phyloP scores from a whole-genome alignment of 2,113 vertebrate species.

The Vicugna pacos region DNA sequence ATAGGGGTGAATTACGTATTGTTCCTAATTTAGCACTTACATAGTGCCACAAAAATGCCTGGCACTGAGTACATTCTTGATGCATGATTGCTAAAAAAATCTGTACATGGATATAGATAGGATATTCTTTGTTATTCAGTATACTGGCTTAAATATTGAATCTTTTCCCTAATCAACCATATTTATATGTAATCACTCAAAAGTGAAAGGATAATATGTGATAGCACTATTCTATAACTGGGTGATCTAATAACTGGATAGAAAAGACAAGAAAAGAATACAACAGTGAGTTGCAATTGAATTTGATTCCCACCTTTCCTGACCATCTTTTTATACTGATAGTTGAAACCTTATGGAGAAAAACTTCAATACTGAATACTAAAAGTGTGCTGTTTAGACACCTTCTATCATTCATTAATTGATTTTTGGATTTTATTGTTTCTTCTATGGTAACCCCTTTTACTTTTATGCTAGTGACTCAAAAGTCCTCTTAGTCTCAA shows the following conservation, averaged over 20 bases:
- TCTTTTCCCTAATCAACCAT: not conserved
- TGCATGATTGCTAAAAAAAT: not conserved
- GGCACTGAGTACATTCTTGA: not conserved
- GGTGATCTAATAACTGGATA: not conserved
- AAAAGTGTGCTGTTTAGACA: not conserved
- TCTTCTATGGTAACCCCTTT: not conserved
- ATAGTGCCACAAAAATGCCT: not conserved
- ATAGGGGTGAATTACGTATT: constrained; percentile 13
- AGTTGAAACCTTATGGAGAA: not conserved
- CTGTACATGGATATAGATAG: not conserved
- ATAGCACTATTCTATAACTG: not conserved
- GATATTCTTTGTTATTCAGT: not conserved
- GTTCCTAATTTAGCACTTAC: not conserved
- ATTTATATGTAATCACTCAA: not conserved
- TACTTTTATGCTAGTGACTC: constrained; percentile 2
- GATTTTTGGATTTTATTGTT: not conserved
- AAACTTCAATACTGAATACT: not conserved
- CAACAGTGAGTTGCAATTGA: not conserved
- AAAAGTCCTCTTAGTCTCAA: not conserved
- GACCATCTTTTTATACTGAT: constrained; percentile 3
- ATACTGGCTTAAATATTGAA: not conserved
- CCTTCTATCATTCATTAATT: not conserved
- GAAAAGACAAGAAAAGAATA: constrained; percentile 46
- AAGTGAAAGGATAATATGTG: not conserved
- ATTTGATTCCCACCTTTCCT: not conserved